Evolutionary conservation across 1,140 invertebrate genomes (phyloP).

Genomic region (Penaeus chinensis): DNA sequence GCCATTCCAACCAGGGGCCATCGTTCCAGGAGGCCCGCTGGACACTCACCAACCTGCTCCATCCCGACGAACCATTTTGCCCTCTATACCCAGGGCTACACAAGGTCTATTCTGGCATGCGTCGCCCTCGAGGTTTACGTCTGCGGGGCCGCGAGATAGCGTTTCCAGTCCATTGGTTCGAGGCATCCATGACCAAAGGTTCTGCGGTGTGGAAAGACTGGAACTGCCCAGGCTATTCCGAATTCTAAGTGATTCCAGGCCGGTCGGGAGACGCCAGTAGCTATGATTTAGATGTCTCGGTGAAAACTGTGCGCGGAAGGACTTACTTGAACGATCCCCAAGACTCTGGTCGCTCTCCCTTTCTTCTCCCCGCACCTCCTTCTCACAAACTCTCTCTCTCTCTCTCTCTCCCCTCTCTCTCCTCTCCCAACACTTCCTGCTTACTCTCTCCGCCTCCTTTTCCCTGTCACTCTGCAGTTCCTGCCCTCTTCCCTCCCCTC

Average conservation of each 20-base stretch:
- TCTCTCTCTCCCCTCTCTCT: too few relatives aligned
- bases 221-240: slow-evolving; percentile 53
- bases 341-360: not conserved
- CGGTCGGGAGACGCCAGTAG: slow-evolving; percentile 35
- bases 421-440: too few relatives aligned
- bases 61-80: slow-evolving; percentile 6
- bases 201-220: slow-evolving; percentile 50
- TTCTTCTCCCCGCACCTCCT: not conserved
- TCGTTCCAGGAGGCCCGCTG: slow-evolving; percentile 37
- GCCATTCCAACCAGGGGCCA: slow-evolving; percentile 51
- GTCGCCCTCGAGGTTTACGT: not conserved
- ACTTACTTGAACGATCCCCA: not conserved
- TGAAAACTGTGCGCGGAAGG: slow-evolving; percentile 2
- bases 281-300: slow-evolving; percentile 51
- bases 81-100: not conserved
- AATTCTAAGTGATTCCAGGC: slow-evolving; percentile 53
- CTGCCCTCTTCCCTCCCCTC: too few relatives aligned
- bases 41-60: slow-evolving; percentile 40
- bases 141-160: slow-evolving; percentile 24
- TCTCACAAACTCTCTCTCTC: not conserved
- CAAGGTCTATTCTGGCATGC: not conserved
- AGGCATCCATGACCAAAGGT: slow-evolving; percentile 54
- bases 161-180: slow-evolving; percentile 50
- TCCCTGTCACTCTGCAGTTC: too few relatives aligned
- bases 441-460: too few relatives aligned